phyloP scores from a whole-genome alignment of 1,140 invertebrate genomes.

The Brachionus koreanus region DNA sequence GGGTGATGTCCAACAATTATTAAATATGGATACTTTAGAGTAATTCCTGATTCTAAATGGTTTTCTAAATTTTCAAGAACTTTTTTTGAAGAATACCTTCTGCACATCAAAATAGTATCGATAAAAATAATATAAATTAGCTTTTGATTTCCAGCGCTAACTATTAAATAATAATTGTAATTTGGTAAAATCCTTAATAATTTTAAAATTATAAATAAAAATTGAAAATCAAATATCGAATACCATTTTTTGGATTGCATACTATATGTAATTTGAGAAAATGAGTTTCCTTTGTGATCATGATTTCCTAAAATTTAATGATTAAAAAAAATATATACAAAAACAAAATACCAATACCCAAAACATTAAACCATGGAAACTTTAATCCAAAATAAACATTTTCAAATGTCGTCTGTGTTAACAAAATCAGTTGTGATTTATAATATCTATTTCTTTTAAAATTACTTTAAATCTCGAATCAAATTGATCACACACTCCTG shows the following conservation, averaged over 20 bases:
- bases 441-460: not conserved
- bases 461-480: constrained; percentile 57
- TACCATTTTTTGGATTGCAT: constrained; percentile 16
- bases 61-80: constrained; percentile 60
- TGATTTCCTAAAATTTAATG: constrained; percentile 55
- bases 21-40: constrained; percentile 53
- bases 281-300: constrained; percentile 58
- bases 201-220: not conserved
- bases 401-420: constrained; percentile 50
- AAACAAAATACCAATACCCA: not conserved
- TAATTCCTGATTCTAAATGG: constrained; percentile 46
- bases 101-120: constrained; percentile 59
- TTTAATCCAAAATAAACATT: constrained; percentile 48
- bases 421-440: not conserved
- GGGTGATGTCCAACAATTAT: constrained; percentile 62
- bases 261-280: constrained; percentile 52
- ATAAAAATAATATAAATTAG: constrained; percentile 57
- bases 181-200: constrained; percentile 56
- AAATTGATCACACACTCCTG: constrained; percentile 54
- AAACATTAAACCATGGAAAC: constrained; percentile 56
- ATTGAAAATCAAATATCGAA: not conserved
- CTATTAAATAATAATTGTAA: constrained; percentile 55
- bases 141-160: constrained; percentile 47
- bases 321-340: not conserved
- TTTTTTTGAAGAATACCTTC: constrained; percentile 49